Evolutionary conservation across 1,140 invertebrate species (phyloP).

Genomic region (Microplitis mediator): DNA sequence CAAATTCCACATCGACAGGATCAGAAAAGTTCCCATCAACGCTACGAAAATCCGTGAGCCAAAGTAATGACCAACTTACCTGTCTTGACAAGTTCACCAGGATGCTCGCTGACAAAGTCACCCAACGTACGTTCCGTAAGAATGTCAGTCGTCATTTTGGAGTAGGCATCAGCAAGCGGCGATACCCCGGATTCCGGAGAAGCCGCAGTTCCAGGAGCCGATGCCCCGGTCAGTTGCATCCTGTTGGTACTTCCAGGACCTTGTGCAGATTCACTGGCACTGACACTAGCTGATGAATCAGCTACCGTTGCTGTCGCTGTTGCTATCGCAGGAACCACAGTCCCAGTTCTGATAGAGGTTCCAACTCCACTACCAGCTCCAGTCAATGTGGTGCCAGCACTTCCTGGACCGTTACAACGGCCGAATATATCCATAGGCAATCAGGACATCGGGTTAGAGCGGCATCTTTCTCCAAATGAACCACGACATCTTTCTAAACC

Average conservation of each 20-base stretch:
- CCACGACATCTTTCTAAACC: not conserved
- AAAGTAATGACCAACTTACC: slow-evolving; percentile 57
- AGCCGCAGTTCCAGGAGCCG: slow-evolving; percentile 58
- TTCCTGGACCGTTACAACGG: slow-evolving; percentile 57
- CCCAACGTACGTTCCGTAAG: slow-evolving; percentile 85
- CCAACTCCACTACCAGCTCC: slow-evolving; percentile 34
- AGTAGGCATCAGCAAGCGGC: slow-evolving; percentile 79
- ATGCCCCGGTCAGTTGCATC: slow-evolving; percentile 63
- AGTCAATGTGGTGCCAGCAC: slow-evolving; percentile 49
- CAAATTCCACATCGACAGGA: slow-evolving; percentile 5
- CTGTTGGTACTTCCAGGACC: slow-evolving; percentile 35
- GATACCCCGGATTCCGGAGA: slow-evolving; percentile 61
- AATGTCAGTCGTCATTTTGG: slow-evolving; percentile 87
- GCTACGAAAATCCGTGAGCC: not conserved
- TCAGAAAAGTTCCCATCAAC: not conserved
- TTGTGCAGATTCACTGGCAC: slow-evolving; percentile 26
- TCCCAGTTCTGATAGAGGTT: slow-evolving; percentile 36
- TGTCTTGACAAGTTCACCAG: slow-evolving; percentile 89
- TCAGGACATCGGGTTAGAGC: slow-evolving; percentile 52
- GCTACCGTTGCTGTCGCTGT: slow-evolving; percentile 23
- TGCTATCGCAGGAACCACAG: slow-evolving; percentile 15
- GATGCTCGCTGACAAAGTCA: slow-evolving; percentile 89
- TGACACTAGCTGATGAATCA: slow-evolving; percentile 26
- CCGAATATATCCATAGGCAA: slow-evolving; percentile 63
- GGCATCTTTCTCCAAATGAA: not conserved